A percentile compares a stretch with the other conserved stretches of the same genome.
These are phyloP conservation scores for Perca fluviatilis DNA, from an alignment of 2,113 vertebrate genomes.

Conservation along the genomic window DNA sequence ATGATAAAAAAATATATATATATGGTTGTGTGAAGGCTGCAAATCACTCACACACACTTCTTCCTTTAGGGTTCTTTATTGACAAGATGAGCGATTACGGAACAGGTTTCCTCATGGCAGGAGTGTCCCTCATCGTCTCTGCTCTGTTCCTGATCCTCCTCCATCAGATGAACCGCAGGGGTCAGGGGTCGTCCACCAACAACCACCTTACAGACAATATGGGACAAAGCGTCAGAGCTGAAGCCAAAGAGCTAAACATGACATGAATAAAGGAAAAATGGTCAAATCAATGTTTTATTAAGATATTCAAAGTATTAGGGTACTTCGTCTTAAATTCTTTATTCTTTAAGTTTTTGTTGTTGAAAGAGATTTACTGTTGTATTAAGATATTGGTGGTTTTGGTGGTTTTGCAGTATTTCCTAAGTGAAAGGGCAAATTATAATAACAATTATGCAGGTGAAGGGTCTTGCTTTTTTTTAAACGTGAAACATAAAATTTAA, in stretches of 20 bases:
- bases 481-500: background rate
- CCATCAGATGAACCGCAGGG: conserved; percentile 59
- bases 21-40: background rate
- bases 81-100: conserved; percentile 77
- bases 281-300: background rate
- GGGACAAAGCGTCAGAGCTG: background rate
- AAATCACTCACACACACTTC: background rate
- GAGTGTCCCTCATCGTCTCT: conserved; percentile 70
- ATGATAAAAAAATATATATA: background rate
- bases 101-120: conserved; percentile 74
- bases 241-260: conserved; percentile 19
- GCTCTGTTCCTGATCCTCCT: conserved; percentile 75
- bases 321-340: background rate
- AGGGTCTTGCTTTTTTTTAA: background rate
- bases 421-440: background rate
- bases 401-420: background rate
- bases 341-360: background rate
- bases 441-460: background rate
- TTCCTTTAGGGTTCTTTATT: conserved; percentile 74
- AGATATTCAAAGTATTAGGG: background rate
- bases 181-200: background rate
- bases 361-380: background rate
- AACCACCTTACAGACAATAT: background rate
- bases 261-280: background rate
- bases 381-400: too few relatives aligned